A percentile compares a stretch with the other conserved stretches of the same genome.
Conservation (phyloP, 2,888 invertebrate genomes). For the Tryphoninae sp. region DNA sequence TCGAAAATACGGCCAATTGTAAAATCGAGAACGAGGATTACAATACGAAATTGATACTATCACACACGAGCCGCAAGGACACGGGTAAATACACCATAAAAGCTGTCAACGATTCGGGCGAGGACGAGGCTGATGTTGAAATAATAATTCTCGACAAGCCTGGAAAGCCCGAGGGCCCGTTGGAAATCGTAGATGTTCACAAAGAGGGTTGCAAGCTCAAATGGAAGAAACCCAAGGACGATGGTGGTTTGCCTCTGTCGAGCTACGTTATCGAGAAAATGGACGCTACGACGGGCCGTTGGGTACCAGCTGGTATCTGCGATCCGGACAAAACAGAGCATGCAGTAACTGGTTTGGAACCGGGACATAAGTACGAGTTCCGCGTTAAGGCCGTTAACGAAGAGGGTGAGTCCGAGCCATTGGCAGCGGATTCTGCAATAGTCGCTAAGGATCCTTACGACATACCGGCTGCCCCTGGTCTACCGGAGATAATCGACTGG, state of each 20-base stretch:
- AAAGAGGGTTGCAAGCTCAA: slow-evolving; percentile 96
- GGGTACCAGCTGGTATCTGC: slow-evolving; percentile 93
- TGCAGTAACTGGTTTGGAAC: slow-evolving; percentile 93
- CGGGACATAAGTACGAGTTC: slow-evolving; percentile 98
- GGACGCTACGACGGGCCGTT: slow-evolving; percentile 93
- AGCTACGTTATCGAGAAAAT: slow-evolving; percentile 97
- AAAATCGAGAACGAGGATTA: slow-evolving; percentile 96
- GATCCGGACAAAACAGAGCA: slow-evolving; percentile 92
- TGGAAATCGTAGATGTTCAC: slow-evolving; percentile 94
- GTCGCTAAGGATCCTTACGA: slow-evolving; percentile 99
- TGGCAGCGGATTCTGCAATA: slow-evolving; percentile 93
- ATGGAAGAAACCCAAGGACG: slow-evolving; percentile 98
- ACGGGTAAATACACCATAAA: slow-evolving; percentile 95
- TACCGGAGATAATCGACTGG: slow-evolving; percentile 95
- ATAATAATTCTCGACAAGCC: slow-evolving; percentile 94
- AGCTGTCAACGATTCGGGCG: slow-evolving; percentile 96
- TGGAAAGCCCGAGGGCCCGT: slow-evolving; percentile 94
- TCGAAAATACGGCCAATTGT: slow-evolving; percentile 86
- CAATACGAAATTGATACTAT: slow-evolving; percentile 92
- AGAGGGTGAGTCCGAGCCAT: slow-evolving; percentile 97
- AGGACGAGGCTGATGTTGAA: slow-evolving; percentile 96
- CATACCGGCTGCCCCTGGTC: slow-evolving; percentile 92
- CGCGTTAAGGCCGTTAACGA: slow-evolving; percentile 98
- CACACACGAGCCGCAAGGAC: slow-evolving; percentile 91
- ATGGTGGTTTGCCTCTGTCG: slow-evolving; percentile 95